These are phyloP conservation scores for Carettochelys insculpta DNA, from an alignment of 2,113 vertebrate species.

Conservation along the genomic window DNA sequence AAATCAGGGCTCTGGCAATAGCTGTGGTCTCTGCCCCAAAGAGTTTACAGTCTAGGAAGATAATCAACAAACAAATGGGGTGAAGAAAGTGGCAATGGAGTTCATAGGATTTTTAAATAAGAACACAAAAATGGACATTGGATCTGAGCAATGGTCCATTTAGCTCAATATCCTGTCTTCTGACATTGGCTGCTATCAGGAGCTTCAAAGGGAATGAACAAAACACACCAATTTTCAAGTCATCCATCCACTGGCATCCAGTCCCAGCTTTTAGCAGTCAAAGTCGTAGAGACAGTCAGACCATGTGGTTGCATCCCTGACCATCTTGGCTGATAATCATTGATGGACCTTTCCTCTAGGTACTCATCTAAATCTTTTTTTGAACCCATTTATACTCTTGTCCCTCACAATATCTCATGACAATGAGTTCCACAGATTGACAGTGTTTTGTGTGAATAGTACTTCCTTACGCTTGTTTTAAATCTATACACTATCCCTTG, in stretches of 20 bases:
- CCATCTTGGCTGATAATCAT: not conserved
- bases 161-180: not conserved
- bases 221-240: not conserved
- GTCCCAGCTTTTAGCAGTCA: not conserved
- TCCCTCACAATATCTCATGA: not conserved
- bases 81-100: not conserved
- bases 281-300: not conserved
- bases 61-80: not conserved
- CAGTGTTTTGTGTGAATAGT: not conserved
- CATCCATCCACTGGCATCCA: not conserved
- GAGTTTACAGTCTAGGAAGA: not conserved
- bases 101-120: conserved; percentile 33
- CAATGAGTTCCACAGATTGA: not conserved
- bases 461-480: not conserved
- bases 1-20: not conserved
- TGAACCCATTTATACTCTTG: not conserved
- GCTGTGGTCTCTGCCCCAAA: conserved; percentile 8
- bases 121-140: conserved; percentile 17
- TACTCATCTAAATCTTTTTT: not conserved
- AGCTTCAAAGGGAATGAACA: not conserved
- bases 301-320: not conserved
- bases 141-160: not conserved
- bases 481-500: not conserved
- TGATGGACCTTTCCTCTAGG: not conserved
- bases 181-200: not conserved